phyloP scores from a whole-genome alignment of 64 coral and sea anemone species.

The Dendrophyllia cribrosa region DNA sequence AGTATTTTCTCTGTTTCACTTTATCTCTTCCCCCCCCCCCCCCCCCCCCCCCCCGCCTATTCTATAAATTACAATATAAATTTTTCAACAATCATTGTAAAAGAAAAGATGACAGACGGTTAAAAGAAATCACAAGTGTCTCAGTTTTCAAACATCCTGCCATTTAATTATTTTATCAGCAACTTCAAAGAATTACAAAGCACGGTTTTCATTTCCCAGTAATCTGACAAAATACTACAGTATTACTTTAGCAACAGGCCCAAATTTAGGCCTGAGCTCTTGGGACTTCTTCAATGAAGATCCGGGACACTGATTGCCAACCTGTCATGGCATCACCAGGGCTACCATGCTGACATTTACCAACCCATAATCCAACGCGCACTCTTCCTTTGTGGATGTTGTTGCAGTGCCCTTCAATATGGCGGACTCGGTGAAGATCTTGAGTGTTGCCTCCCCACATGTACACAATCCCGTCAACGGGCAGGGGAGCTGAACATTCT shows the following conservation, averaged over 20 bases:
- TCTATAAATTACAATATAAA: too few species aligned
- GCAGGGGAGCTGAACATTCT: not conserved
- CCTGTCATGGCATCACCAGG: not conserved
- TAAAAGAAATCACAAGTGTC: too few species aligned
- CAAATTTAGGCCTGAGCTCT: not conserved
- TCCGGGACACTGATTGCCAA: not conserved
- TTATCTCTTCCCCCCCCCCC: too few species aligned
- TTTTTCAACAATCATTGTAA: too few species aligned
- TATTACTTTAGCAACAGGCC: not conserved
- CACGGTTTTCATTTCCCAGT: too few species aligned
- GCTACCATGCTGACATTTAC: not conserved
- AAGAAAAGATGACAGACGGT: too few species aligned
- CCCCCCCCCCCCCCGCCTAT: too few species aligned
- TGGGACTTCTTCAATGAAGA: not conserved
- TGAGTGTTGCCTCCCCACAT: not conserved
- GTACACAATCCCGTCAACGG: constrained; percentile 4
- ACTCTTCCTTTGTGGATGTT: not conserved
- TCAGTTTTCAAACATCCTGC: too few species aligned
- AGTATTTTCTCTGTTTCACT: too few species aligned
- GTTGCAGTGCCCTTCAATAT: constrained; percentile 1
- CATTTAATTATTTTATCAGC: too few species aligned
- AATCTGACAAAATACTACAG: not conserved
- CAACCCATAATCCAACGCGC: not conserved
- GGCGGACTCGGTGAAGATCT: not conserved
- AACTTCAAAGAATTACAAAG: too few species aligned